These are phyloP conservation scores for Unio pictorum DNA, from an alignment of 2,888 invertebrate species.

Conservation along the genomic window DNA sequence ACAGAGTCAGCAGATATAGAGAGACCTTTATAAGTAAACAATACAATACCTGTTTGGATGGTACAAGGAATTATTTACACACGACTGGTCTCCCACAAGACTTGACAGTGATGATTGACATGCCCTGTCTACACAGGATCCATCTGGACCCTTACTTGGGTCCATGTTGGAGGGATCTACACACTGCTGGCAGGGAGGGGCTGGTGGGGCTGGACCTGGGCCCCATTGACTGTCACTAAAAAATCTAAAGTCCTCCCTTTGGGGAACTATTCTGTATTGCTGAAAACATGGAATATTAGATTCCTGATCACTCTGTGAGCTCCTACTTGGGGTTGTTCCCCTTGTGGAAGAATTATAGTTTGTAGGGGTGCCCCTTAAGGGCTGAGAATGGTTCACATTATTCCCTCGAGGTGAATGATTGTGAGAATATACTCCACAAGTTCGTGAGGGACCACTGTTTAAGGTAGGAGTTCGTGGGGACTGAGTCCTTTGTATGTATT, in stretches of 20 bases:
- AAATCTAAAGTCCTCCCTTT: constrained; percentile 19
- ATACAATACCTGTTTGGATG: constrained; percentile 22
- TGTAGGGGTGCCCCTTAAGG: constrained; percentile 21
- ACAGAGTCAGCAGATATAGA: no score
- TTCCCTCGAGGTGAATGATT: constrained; percentile 18
- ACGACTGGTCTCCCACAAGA: constrained; percentile 50
- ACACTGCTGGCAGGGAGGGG: constrained; percentile 28
- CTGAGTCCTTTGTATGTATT: constrained; percentile 42
- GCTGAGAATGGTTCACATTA: constrained; percentile 20
- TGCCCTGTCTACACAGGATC: constrained; percentile 72
- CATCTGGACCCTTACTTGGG: constrained; percentile 38
- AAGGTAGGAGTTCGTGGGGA: constrained; percentile 32
- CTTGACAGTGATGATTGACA: constrained; percentile 74
- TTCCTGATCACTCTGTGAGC: constrained; percentile 48
- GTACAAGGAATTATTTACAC: constrained; percentile 37
- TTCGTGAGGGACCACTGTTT: constrained; percentile 21
- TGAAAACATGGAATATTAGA: constrained; percentile 38
- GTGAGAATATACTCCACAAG: constrained; percentile 17
- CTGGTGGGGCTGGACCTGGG: constrained; percentile 22
- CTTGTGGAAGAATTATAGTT: constrained; percentile 6
- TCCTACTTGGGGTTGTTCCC: constrained; percentile 18
- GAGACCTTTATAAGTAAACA: no score
- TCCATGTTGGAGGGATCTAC: constrained; percentile 29
- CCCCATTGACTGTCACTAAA: constrained; percentile 32
- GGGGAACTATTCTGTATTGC: constrained; percentile 35